Evolutionary conservation across 2,888 invertebrate genomes (phyloP).

Genomic region (Dolichopus griseipennis): DNA sequence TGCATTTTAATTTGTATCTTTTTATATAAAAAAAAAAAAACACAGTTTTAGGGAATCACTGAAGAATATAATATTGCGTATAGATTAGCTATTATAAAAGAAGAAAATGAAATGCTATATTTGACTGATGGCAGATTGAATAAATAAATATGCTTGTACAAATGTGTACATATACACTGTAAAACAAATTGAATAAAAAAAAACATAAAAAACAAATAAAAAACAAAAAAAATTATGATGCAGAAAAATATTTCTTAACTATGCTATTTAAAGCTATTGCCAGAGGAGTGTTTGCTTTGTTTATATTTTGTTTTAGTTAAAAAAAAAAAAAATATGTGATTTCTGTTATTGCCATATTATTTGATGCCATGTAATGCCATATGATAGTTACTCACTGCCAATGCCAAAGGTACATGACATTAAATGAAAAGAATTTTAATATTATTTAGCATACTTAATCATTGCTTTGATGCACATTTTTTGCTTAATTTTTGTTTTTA

Average conservation of each 20-base stretch:
- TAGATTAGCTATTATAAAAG: background rate
- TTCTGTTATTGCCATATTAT: too few relatives aligned
- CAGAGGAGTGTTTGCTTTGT: too few relatives aligned
- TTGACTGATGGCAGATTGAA: too few relatives aligned
- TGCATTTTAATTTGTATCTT: too few relatives aligned
- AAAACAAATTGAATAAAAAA: background rate
- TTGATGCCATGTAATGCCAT: too few relatives aligned
- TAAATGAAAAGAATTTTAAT: background rate
- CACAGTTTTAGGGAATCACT: too few relatives aligned
- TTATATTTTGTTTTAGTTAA: too few relatives aligned
- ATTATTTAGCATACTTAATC: constrained; percentile 4
- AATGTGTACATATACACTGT: background rate
- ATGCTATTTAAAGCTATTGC: too few relatives aligned
- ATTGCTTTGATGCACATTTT: background rate
- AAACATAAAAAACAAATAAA: background rate
- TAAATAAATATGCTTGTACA: too few relatives aligned
- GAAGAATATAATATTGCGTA: background rate
- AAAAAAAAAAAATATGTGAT: too few relatives aligned
- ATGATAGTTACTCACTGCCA: background rate
- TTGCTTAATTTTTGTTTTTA: background rate
- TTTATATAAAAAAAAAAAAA: too few relatives aligned
- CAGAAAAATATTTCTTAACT: background rate
- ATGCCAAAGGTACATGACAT: background rate
- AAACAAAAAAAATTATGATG: background rate
- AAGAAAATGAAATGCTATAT: too few relatives aligned